Percentiles rank a stretch among this genome's conserved stretches.
phyloP scores from a whole-genome alignment of 2,797 vertebrate species.

The Kryptopterus vitreolus region DNA sequence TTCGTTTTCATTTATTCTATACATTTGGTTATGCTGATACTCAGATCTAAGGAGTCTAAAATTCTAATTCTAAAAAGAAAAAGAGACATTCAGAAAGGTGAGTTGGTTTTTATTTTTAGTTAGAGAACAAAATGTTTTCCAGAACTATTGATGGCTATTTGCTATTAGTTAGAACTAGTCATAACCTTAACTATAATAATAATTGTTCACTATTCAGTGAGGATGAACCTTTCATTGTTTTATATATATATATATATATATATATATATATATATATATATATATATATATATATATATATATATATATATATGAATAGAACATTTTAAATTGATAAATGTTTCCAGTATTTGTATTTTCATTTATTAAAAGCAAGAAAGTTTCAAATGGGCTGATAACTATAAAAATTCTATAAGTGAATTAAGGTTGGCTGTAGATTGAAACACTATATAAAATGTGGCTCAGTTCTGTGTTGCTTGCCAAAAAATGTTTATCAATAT shows the following conservation, averaged over 20 bases:
- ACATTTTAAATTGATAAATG: neutral
- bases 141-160: neutral
- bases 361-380: neutral
- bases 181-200: no score
- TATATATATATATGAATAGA: neutral
- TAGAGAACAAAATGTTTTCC: neutral
- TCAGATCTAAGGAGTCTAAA: neutral
- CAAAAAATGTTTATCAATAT: no score
- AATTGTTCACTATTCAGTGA: neutral
- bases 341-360: neutral
- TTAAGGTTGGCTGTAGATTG: neutral
- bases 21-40: neutral
- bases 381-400: neutral
- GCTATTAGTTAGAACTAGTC: neutral
- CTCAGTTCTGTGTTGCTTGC: no score
- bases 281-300: no score
- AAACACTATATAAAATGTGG: neutral
- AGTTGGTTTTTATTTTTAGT: slow-evolving; percentile 12
- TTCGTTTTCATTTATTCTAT: slow-evolving; percentile 27
- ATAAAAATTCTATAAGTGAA: neutral
- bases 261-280: no score
- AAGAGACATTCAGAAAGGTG: slow-evolving; percentile 19
- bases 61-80: neutral
- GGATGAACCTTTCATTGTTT: neutral
- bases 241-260: no score